Evolutionary conservation across 2,113 vertebrate species (phyloP).

Genomic region (Bufo bufo): DNA sequence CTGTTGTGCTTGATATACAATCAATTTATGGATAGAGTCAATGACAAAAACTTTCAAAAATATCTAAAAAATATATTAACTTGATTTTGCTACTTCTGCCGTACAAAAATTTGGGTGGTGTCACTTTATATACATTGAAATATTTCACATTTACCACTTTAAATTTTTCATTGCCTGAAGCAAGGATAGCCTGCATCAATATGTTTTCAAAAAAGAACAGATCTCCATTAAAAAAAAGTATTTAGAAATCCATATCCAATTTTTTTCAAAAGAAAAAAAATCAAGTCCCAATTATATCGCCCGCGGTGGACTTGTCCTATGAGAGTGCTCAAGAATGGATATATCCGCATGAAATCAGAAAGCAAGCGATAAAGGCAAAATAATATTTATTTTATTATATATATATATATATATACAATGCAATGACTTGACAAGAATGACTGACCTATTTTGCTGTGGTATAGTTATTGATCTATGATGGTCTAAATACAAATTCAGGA

Average conservation of each 20-base stretch:
- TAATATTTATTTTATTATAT: conserved; percentile 7
- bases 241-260: not conserved
- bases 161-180: not conserved
- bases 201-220: not conserved
- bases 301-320: not conserved
- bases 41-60: not conserved
- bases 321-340: not conserved
- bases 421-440: not conserved
- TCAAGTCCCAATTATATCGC: not conserved
- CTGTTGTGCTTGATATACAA: conserved; percentile 20
- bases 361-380: not conserved
- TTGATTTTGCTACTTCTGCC: not conserved
- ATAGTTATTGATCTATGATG: conserved; percentile 9
- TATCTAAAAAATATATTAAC: not conserved
- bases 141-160: not conserved
- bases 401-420: not conserved
- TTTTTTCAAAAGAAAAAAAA: not conserved
- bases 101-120: too few species aligned
- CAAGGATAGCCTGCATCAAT: not conserved
- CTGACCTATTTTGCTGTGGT: not conserved
- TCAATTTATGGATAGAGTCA: not conserved
- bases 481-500: not conserved
- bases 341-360: conserved; percentile 1
- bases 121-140: not conserved
- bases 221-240: not conserved